These are phyloP conservation scores for Edolisoma coerulescens DNA, from an alignment of 2,113 vertebrate species.

Conservation along the genomic window DNA sequence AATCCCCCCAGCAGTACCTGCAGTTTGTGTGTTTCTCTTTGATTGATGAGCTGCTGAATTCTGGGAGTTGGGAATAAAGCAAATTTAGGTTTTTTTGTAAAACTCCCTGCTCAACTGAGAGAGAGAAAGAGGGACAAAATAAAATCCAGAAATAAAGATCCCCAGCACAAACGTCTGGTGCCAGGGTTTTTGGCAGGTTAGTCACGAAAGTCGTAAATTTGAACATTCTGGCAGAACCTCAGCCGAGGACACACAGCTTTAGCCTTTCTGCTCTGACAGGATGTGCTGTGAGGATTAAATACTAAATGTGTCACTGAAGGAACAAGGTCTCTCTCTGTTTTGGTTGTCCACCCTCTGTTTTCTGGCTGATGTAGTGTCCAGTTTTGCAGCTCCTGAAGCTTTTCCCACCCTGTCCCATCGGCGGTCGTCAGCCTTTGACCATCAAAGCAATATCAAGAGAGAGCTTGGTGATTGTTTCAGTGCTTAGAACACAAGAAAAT, in stretches of 20 bases:
- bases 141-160: background rate
- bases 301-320: background rate
- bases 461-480: background rate
- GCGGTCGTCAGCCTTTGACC: background rate
- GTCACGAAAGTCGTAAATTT: background rate
- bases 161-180: background rate
- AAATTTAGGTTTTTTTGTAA: background rate
- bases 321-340: background rate
- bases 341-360: background rate
- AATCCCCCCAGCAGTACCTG: background rate
- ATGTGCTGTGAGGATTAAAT: background rate
- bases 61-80: background rate
- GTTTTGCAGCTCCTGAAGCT: background rate
- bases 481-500: background rate
- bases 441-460: background rate
- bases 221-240: background rate
- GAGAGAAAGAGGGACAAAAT: background rate
- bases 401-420: background rate
- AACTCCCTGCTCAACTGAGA: rapidly evolving
- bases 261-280: constrained; percentile 8
- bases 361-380: background rate
- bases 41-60: background rate
- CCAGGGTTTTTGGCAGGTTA: background rate
- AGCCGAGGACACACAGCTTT: background rate
- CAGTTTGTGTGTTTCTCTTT: background rate